These are phyloP conservation scores for Ridgeia piscesae DNA, from an alignment of 1,140 invertebrate genomes.

Conservation along the genomic window DNA sequence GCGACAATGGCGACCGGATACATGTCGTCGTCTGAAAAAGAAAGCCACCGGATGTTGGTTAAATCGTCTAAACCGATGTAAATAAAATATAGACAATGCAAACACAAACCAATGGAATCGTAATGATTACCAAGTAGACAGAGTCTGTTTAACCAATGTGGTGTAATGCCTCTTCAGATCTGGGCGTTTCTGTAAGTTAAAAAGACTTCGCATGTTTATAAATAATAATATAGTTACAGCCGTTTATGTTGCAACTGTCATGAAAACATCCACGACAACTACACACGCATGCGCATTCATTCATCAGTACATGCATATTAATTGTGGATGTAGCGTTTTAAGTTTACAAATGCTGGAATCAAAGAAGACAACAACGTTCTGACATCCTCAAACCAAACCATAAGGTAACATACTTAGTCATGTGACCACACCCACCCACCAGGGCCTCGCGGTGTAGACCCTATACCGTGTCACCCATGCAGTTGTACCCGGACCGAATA, in stretches of 20 bases:
- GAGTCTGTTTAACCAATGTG: background rate
- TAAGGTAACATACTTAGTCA: background rate
- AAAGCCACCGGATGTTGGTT: background rate
- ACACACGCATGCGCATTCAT: background rate
- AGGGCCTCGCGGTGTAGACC: too few relatives aligned
- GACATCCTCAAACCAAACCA: background rate
- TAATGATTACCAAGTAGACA: background rate
- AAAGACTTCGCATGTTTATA: background rate
- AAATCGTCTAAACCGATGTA: too few relatives aligned
- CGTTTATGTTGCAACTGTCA: too few relatives aligned
- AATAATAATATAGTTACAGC: too few relatives aligned
- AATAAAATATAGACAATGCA: background rate
- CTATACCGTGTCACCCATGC: background rate
- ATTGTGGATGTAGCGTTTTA: background rate
- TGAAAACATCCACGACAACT: background rate
- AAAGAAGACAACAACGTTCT: background rate
- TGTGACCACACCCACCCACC: background rate
- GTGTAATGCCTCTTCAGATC: too few relatives aligned
- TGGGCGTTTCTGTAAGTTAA: background rate
- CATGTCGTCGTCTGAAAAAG: background rate
- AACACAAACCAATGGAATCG: background rate
- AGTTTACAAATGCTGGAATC: background rate
- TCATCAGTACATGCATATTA: background rate
- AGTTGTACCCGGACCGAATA: background rate
- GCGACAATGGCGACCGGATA: slow-evolving; percentile 27